These are phyloP conservation scores for Cheilosia vernalis DNA, from an alignment of 2,888 invertebrate genomes.

Conservation along the genomic window DNA sequence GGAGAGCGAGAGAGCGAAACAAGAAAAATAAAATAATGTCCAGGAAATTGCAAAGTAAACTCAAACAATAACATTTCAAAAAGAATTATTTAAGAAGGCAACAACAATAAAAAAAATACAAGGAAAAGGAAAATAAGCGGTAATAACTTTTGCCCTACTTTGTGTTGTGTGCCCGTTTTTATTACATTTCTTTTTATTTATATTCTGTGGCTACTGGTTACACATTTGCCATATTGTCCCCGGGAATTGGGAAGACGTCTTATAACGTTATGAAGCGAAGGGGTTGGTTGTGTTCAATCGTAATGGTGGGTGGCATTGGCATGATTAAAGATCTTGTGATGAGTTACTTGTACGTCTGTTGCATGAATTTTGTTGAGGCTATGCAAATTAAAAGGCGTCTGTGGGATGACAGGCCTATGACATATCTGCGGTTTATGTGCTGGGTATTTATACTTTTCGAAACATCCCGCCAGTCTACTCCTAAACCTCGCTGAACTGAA, in stretches of 20 bases:
- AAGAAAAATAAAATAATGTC: background rate
- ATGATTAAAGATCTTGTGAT: conserved; percentile 45
- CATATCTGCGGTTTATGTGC: no score
- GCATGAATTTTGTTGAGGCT: conserved; percentile 25
- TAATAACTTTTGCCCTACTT: conserved; percentile 61
- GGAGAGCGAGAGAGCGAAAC: no score
- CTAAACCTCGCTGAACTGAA: no score
- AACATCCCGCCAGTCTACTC: no score
- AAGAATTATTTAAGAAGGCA: conserved; percentile 29
- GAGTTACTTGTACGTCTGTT: conserved; percentile 33
- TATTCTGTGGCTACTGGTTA: conserved; percentile 18
- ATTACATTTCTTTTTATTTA: conserved; percentile 45
- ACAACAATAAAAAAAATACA: conserved; percentile 7
- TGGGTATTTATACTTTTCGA: no score
- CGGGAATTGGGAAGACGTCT: background rate
- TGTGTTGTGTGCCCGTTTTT: conserved; percentile 37
- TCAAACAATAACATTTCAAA: conserved; percentile 36
- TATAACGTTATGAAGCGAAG: conserved; percentile 17
- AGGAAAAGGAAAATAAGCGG: conserved; percentile 42
- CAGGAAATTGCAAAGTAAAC: conserved; percentile 48
- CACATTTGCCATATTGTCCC: conserved; percentile 50
- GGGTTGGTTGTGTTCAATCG: conserved; percentile 51
- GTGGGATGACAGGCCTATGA: no score
- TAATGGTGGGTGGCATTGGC: background rate
- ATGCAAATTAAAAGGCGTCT: background rate